These are phyloP conservation scores for Lagopus leucura DNA, from an alignment of 2,113 vertebrate genomes.

Conservation along the genomic window DNA sequence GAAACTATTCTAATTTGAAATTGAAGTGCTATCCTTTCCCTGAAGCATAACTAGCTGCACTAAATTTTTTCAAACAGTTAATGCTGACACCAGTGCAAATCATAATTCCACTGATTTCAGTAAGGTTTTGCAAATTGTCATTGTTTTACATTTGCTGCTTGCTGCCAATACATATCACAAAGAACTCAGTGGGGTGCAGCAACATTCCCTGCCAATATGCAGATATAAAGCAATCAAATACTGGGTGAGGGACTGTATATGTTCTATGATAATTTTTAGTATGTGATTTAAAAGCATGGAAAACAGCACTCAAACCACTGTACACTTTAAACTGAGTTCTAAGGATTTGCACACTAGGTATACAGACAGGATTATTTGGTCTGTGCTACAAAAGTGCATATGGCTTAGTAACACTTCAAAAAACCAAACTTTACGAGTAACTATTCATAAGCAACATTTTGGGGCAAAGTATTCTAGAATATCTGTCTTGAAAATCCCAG, in stretches of 20 bases:
- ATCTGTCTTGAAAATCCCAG: background rate
- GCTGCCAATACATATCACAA: conserved; percentile 7
- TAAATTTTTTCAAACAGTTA: background rate
- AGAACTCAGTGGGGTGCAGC: conserved; percentile 36
- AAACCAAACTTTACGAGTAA: background rate
- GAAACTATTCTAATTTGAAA: background rate
- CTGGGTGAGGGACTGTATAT: background rate
- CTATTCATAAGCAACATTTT: background rate
- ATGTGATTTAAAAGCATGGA: background rate
- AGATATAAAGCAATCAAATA: background rate
- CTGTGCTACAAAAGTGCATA: background rate
- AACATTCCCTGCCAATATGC: background rate
- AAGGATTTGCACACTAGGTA: background rate
- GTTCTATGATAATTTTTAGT: background rate
- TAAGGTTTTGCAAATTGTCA: background rate
- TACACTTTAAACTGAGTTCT: background rate
- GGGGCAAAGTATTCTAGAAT: background rate
- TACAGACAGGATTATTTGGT: background rate
- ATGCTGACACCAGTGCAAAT: background rate
- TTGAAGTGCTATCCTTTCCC: background rate
- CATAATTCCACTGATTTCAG: background rate
- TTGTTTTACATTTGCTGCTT: conserved; percentile 4
- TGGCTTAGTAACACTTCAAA: background rate
- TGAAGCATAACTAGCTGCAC: background rate
- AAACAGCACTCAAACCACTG: background rate